A percentile compares a stretch with the other conserved stretches of the same genome.
These are phyloP conservation scores for Tetragnatha versicolor DNA, from an alignment of 1,140 invertebrate genomes.

Conservation along the genomic window DNA sequence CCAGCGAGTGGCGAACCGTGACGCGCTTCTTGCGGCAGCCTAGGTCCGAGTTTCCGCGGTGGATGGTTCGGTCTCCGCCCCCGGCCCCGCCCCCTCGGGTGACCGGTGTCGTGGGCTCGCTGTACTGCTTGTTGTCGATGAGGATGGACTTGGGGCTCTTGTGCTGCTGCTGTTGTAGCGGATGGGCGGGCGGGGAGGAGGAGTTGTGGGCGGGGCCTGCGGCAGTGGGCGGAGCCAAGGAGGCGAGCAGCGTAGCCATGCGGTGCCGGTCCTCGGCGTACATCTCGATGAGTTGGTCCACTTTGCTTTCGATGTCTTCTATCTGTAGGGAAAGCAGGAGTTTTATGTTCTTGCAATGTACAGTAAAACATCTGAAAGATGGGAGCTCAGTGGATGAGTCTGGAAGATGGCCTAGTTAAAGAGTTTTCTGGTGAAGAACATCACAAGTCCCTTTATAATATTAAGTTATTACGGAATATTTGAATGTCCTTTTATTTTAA, in stretches of 20 bases:
- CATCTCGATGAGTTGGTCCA: constrained; percentile 91
- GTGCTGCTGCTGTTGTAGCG: constrained; percentile 14
- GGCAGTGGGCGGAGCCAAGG: constrained; percentile 58
- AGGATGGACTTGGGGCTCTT: constrained; percentile 70
- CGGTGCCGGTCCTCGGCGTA: constrained; percentile 80
- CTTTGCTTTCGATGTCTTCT: constrained; percentile 90
- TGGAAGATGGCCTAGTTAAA: too few relatives aligned
- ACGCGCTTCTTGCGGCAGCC: constrained; percentile 83
- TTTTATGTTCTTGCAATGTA: neutral
- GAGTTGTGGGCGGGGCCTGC: constrained; percentile 38
- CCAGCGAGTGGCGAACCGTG: constrained; percentile 72
- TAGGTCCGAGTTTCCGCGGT: constrained; percentile 79
- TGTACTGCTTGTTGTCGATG: constrained; percentile 74
- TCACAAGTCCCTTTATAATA: too few relatives aligned
- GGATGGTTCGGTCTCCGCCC: constrained; percentile 71
- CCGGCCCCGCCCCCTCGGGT: constrained; percentile 67
- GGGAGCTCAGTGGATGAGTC: too few relatives aligned
- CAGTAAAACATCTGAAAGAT: neutral
- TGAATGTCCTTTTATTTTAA: too few relatives aligned
- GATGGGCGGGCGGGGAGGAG: constrained; percentile 55
- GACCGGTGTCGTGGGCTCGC: constrained; percentile 79
- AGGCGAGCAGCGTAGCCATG: constrained; percentile 47
- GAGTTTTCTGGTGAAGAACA: too few relatives aligned
- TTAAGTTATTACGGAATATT: too few relatives aligned
- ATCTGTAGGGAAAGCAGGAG: constrained; percentile 71